Conservation (phyloP, 2,797 vertebrate genomes). For the Acrossocheilus fasciatus region DNA sequence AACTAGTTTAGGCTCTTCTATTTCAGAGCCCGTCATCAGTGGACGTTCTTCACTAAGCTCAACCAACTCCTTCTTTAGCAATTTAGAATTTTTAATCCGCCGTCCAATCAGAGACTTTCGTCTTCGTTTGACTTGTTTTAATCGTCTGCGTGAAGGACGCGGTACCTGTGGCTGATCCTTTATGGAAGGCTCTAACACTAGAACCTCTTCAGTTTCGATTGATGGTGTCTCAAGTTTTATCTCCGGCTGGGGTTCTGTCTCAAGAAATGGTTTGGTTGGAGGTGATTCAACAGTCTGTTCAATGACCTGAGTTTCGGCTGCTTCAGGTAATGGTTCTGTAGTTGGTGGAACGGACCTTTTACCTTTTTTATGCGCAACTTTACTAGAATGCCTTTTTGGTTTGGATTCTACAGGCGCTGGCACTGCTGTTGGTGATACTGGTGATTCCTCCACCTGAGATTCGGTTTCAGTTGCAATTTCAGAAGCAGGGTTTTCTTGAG, state of each 20-base stretch:
- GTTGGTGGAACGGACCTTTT: conserved; percentile 69
- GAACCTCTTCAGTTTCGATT: conserved; percentile 67
- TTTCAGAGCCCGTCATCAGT: conserved; percentile 50
- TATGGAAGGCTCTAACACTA: conserved; percentile 66
- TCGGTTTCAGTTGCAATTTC: conserved; percentile 61
- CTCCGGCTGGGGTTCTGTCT: conserved; percentile 53
- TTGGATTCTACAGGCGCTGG: conserved; percentile 62
- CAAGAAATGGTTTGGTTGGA: conserved; percentile 53
- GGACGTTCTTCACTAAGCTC: conserved; percentile 60
- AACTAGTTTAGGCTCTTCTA: conserved; percentile 67
- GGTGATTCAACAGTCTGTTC: conserved; percentile 59
- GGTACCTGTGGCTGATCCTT: conserved; percentile 51
- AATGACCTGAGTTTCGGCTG: conserved; percentile 42
- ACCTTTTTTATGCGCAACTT: conserved; percentile 65
- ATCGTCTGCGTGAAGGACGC: conserved; percentile 56
- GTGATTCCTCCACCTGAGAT: conserved; percentile 66
- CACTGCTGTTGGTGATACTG: conserved; percentile 65
- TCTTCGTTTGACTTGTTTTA: conserved; percentile 75
- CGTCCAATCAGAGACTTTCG: conserved; percentile 79
- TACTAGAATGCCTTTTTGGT: conserved; percentile 67
- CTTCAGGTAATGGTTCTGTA: conserved; percentile 66
- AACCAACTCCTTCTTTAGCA: conserved; percentile 66
- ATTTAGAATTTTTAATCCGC: conserved; percentile 72
- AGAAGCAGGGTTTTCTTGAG: conserved; percentile 54
- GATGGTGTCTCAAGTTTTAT: conserved; percentile 73